Conservation (phyloP, 2,113 vertebrate species). For the Thalassarche chlororhynchos region DNA sequence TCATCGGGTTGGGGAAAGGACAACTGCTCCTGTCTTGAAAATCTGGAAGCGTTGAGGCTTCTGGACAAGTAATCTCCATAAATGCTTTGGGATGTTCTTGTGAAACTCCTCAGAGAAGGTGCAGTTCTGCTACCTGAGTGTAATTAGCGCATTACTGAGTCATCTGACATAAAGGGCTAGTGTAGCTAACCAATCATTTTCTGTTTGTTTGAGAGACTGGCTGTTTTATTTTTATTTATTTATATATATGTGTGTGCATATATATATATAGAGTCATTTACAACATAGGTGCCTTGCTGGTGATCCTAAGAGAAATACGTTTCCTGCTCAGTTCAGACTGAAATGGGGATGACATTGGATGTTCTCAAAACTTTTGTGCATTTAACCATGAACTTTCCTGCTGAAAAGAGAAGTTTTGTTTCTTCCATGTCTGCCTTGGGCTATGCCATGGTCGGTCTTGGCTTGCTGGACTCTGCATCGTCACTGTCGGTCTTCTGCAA, state of each 20-base stretch:
- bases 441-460: background rate
- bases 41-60: background rate
- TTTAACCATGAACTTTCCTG: background rate
- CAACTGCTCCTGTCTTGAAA: background rate
- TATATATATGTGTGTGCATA: fast-evolving
- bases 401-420: background rate
- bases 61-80: background rate
- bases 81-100: background rate
- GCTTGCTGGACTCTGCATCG: background rate
- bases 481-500: background rate
- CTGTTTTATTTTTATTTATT: background rate
- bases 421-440: background rate
- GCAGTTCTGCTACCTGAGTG: background rate
- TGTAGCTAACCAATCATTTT: background rate
- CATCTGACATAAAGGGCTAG: background rate
- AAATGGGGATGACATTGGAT: background rate
- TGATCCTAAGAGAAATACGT: background rate
- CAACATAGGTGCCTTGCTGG: background rate
- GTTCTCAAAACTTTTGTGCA: background rate
- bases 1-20: background rate
- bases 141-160: background rate
- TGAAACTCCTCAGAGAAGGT: background rate
- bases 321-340: background rate
- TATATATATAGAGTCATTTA: background rate
- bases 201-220: background rate